A percentile compares a stretch with the other conserved stretches of the same genome.
phyloP scores from a whole-genome alignment of 2,113 vertebrate genomes.

The Hyla sarda region DNA sequence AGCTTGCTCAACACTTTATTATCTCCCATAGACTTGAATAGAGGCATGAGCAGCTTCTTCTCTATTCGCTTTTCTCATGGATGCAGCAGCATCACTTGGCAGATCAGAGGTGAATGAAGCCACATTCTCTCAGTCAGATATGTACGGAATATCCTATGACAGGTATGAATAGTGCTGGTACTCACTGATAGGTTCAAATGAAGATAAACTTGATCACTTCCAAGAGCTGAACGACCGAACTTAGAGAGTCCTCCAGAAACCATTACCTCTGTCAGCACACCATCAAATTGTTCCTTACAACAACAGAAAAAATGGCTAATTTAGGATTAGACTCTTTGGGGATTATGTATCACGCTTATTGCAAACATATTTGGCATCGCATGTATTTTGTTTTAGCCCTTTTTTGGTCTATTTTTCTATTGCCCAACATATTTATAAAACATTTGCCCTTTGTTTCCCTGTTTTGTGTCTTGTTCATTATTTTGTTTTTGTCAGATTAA shows the following conservation, averaged over 20 bases:
- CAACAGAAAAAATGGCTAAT: not conserved
- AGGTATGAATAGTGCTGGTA: constrained; percentile 35
- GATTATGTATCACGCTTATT: too few species aligned
- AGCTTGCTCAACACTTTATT: not conserved
- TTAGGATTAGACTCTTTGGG: too few species aligned
- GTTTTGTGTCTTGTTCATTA: too few species aligned
- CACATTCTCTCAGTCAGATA: not conserved
- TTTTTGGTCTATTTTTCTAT: too few species aligned
- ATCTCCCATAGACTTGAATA: not conserved
- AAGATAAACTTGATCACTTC: constrained; percentile 79
- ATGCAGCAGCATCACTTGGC: not conserved
- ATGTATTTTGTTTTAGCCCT: too few species aligned
- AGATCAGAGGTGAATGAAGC: not conserved
- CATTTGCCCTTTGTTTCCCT: too few species aligned
- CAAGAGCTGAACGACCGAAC: constrained; percentile 75
- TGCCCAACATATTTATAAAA: too few species aligned
- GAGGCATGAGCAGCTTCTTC: too few species aligned
- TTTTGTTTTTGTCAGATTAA: too few species aligned
- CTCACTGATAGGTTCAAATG: constrained; percentile 82
- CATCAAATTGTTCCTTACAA: constrained; percentile 70
- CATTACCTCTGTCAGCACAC: constrained; percentile 72
- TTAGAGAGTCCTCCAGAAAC: constrained; percentile 74
- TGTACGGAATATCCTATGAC: not conserved
- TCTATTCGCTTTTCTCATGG: not conserved
- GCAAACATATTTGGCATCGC: too few species aligned